Evolutionary conservation across 2,797 vertebrate species (phyloP).

Genomic region (Melanotaenia boesemani): DNA sequence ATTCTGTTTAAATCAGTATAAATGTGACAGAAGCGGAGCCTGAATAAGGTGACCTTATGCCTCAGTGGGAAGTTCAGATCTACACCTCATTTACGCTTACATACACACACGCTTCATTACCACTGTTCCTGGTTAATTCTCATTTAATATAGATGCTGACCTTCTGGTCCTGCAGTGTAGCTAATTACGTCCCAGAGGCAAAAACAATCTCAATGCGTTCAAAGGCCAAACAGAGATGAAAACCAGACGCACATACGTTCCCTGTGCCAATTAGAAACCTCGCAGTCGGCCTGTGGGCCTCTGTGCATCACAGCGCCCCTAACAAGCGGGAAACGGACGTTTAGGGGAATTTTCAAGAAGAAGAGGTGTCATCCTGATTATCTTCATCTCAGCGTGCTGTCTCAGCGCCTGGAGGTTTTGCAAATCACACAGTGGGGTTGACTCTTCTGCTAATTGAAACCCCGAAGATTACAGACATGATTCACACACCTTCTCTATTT

Average conservation of each 20-base stretch:
- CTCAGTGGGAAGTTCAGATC: not conserved
- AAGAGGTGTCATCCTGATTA: not conserved
- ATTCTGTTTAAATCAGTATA: too few relatives aligned
- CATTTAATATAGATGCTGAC: constrained; percentile 45
- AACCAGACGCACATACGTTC: not conserved
- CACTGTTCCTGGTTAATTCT: constrained; percentile 28
- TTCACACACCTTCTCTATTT: not conserved
- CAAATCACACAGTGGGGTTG: not conserved
- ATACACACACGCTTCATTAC: constrained; percentile 14
- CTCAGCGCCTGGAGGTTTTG: not conserved
- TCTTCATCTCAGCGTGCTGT: not conserved
- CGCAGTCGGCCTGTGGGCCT: not conserved
- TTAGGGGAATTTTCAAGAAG: not conserved
- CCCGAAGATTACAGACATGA: constrained; percentile 8
- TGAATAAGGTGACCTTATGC: constrained; percentile 22
- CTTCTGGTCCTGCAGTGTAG: constrained; percentile 30
- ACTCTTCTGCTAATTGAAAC: constrained; percentile 3
- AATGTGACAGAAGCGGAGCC: constrained; percentile 14
- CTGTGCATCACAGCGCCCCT: not conserved
- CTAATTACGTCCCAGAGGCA: constrained; percentile 47
- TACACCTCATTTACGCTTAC: constrained; percentile 9
- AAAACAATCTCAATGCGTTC: constrained; percentile 19
- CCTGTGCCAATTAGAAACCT: constrained; percentile 15
- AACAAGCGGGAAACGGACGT: constrained; percentile 7
- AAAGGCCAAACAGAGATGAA: constrained; percentile 2